Base-by-base conservation (phyloP, 2,797 vertebrate genomes). In the Uromys caudimaculatus region DNA sequence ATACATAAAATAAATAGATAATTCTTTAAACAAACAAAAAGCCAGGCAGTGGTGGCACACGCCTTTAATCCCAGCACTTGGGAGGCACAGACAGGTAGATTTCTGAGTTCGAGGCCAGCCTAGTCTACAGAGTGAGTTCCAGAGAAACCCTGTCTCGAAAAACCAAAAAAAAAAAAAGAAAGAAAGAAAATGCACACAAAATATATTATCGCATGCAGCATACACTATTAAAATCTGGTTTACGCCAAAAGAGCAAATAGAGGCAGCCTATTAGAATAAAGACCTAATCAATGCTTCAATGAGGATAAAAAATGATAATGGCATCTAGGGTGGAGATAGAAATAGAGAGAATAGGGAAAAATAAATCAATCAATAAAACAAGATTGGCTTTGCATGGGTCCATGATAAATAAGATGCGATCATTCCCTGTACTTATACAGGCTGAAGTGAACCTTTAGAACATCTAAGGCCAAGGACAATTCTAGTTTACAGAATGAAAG, bases 331-430 rank as follows among this genome's bases (percentile, higher is more conserved):
- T 86, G 14, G 56, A 38, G 2, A 27, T 14, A 58, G 24, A 52
- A 89, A 73, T 81, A 14, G 78, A 91, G 67, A 93, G 64, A 41
- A 58, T 58, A 44, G 90, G 71, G 44, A 94, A 38, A 83, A 92
- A 75, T 7, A 69, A 79, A 75, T 75, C 92, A 88, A 85, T 41
- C 87, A 88, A 73, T 47, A 60, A 83, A 62, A 60, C n/a, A 56
- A 92, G 41, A 93, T 14, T 16, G 71, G 19, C 35, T 47, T 90
- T 60, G 23, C 76, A 35, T 71, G 75, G 35, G 38, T 52, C 89
- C 85, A 17, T 62, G 50, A 78, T 60, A 44, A 23, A 71, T 56
- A 58, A n/a, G 8, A 67, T 41, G 44, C 50, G n/a, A 86, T n/a
- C 21, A 5, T 14, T 60, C 35, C 27, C 69, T 10, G 38, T 92